Evolutionary conservation across 2,888 invertebrate species (phyloP).

Genomic region (Ctenicera cuprea): DNA sequence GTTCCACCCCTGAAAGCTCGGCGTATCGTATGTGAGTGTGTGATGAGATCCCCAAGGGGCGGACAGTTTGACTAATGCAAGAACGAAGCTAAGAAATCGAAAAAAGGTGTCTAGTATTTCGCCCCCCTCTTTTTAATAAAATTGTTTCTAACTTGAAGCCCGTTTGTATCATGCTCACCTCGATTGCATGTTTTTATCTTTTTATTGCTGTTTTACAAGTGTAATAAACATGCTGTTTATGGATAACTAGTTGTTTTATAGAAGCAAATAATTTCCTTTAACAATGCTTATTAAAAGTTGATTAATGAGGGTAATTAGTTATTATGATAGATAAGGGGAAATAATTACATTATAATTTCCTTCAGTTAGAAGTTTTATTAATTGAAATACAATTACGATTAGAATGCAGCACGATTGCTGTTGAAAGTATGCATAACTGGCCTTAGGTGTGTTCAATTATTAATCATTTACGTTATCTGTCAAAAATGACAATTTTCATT

Average conservation of each 20-base stretch:
- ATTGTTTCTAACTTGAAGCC: neutral
- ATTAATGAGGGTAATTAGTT: conserved; percentile 23
- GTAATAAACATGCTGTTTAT: conserved; percentile 14
- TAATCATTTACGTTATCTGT: neutral
- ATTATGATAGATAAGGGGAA: conserved; percentile 5
- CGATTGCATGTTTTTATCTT: neutral
- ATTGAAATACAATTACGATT: conserved; percentile 8
- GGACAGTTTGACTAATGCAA: conserved; percentile 64
- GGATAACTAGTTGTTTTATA: neutral
- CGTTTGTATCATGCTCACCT: neutral
- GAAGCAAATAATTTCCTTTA: conserved; percentile 4
- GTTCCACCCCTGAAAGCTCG: conserved; percentile 65
- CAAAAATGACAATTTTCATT: conserved; percentile 14
- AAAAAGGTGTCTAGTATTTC: conserved; percentile 18
- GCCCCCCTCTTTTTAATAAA: neutral
- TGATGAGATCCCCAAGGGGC: conserved; percentile 68
- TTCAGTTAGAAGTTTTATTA: neutral
- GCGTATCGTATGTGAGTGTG: conserved; percentile 72
- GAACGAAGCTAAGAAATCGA: conserved; percentile 47
- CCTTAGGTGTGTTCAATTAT: neutral
- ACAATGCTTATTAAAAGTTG: conserved; percentile 15
- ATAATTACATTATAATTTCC: conserved; percentile 7
- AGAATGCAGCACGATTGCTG: conserved; percentile 11
- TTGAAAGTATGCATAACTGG: neutral
- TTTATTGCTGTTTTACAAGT: neutral